Evolutionary conservation across 2,797 vertebrate genomes (phyloP), one percentile per base, ranked within the genome.

Genomic region (Aotus griseimembra): DNA sequence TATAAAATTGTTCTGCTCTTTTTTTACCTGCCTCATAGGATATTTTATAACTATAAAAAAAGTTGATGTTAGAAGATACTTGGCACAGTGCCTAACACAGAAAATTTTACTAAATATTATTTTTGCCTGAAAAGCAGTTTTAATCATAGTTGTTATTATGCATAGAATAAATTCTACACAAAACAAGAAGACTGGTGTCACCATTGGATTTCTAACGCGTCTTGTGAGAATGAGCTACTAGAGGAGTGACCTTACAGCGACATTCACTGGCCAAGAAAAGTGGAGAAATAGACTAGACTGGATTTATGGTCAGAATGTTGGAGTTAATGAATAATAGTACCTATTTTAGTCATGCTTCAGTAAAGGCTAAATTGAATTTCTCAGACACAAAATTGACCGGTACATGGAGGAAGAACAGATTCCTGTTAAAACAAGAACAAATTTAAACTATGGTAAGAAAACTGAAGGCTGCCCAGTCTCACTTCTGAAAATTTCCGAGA

Each of bases 321-420:
- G 73, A 39, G 11, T 70, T 28, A 84, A 13, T 57, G 72, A 89
- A 48, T 28, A 41, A 17, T n/a, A 8, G 13, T 33, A 36, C 20
- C 70, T 79, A 20, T 28, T 91, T 57, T 41, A 80, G 22, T 72
- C 52, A 79, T 20, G 39, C 39, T 83, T 94, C 82, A 28, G 58
- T 46, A 73, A 92, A 80, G 12, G 28, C 77, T 55, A 75, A 75
- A 73, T 92, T 77, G 55, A 67, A 84, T 94, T 90, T 97, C 73
- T 85, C 58, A 50, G 55, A 77, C 46, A 41, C 28, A 76, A n/a
- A 94, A 76, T 33, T 83, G 89, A 89, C 75, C 84, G 24, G 44
- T 48, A n/a, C 39, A 28, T 17, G 48, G 30, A 91, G 17, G 17
- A 20, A 75, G 41, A 95, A 84, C 26, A 80, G 48, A 41, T 22